Percentiles rank a stretch among this genome's conserved stretches.
phyloP scores from a whole-genome alignment of 2,113 vertebrate species.

The Heterocephalus glaber region DNA sequence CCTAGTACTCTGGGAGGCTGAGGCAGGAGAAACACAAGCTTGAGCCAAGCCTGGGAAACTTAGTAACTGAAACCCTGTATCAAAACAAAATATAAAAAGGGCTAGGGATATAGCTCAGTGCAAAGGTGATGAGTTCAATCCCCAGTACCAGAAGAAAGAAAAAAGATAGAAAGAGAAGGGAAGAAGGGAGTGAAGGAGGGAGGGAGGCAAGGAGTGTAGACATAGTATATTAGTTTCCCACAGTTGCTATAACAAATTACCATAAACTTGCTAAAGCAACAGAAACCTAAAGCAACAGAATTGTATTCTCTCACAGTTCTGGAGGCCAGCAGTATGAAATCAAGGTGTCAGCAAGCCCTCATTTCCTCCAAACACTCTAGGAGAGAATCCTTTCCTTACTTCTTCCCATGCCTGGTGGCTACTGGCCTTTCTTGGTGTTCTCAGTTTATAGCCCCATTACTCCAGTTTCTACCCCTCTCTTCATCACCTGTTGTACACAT shows the following conservation, averaged over 20 bases:
- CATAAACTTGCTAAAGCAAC: neutral
- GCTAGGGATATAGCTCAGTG: neutral
- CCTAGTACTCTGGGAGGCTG: neutral
- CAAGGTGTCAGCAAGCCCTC: neutral
- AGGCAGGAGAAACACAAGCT: neutral
- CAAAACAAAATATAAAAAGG: neutral
- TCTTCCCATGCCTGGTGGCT: neutral
- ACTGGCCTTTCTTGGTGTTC: neutral
- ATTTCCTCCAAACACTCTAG: neutral
- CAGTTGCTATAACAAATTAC: neutral
- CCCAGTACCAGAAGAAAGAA: neutral
- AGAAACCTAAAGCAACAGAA: neutral
- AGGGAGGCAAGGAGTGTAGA: neutral
- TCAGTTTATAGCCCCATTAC: neutral
- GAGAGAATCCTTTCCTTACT: neutral
- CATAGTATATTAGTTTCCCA: neutral
- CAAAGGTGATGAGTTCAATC: neutral
- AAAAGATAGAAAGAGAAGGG: neutral
- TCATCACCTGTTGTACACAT: neutral
- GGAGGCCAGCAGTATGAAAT: neutral
- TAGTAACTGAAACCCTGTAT: neutral
- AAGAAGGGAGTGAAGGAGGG: neutral
- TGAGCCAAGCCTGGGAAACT: neutral
- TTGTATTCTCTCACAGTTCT: neutral
- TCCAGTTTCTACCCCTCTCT: neutral